A percentile compares a stretch with the other conserved stretches of the same genome.
Evolutionary conservation across 2,888 invertebrate species (phyloP).

Genomic region (Drosophila falleni): DNA sequence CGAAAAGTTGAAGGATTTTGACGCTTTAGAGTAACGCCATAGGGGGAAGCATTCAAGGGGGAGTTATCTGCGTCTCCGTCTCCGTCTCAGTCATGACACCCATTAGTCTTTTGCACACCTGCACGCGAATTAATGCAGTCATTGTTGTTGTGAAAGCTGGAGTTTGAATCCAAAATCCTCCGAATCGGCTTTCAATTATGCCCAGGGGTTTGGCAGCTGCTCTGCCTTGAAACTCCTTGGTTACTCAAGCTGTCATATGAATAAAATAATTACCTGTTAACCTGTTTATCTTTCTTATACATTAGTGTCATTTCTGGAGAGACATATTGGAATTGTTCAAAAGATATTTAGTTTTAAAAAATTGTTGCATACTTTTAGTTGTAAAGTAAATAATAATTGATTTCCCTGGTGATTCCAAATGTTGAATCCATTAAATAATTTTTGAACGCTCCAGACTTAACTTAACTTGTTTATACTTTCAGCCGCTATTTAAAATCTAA

Average conservation of each 20-base stretch:
- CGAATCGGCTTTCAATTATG: conserved; percentile 27
- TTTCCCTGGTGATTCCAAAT: too few relatives aligned
- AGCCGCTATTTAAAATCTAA: neutral
- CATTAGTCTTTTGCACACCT: conserved; percentile 65
- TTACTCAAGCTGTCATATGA: conserved; percentile 17
- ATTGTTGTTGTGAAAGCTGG: conserved; percentile 17
- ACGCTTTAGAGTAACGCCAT: conserved; percentile 63
- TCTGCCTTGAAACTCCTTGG: conserved; percentile 9
- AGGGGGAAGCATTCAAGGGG: neutral
- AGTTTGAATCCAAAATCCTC: conserved; percentile 12
- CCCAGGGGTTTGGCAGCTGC: conserved; percentile 4
- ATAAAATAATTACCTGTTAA: conserved; percentile 26
- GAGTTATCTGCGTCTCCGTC: conserved; percentile 8
- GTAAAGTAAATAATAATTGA: neutral
- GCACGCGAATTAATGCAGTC: conserved; percentile 71
- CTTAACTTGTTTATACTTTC: too few relatives aligned
- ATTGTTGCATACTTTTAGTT: conserved; percentile 45
- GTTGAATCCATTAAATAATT: too few relatives aligned
- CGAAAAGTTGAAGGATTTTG: conserved; percentile 81
- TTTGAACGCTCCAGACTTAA: too few relatives aligned
- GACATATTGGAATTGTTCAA: neutral
- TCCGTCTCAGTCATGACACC: conserved; percentile 53
- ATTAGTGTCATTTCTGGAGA: neutral
- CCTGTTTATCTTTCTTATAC: conserved; percentile 3
- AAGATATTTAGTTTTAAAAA: neutral